These are phyloP conservation scores for Poeciliopsis retropinna DNA, from an alignment of 2,113 vertebrate genomes.

Conservation along the genomic window DNA sequence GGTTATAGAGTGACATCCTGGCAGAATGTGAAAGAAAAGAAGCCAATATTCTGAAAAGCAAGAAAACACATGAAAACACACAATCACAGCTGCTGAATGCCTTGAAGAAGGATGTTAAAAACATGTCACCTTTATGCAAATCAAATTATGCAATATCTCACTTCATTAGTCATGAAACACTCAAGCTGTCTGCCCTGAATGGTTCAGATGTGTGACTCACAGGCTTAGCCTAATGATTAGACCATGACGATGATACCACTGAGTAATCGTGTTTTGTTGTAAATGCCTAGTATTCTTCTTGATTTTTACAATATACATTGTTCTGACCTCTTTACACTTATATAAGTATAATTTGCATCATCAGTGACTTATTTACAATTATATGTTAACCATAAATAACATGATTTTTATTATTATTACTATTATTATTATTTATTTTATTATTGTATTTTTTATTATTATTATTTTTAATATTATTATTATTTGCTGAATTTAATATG, in stretches of 20 bases:
- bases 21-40: no score
- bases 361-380: no score
- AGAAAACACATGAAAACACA: background rate
- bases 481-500: no score
- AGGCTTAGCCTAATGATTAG: background rate
- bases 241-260: background rate
- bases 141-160: background rate
- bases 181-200: slow-evolving; percentile 4
- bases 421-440: no score
- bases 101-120: background rate
- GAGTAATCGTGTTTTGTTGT: background rate
- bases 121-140: slow-evolving; percentile 2
- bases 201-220: slow-evolving; percentile 38
- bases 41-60: background rate
- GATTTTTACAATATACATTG: no score
- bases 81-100: background rate
- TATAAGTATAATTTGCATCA: no score
- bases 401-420: no score
- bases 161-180: background rate
- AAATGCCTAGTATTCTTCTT: background rate
- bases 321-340: no score
- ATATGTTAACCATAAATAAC: no score
- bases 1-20: background rate
- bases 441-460: no score
- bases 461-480: no score